Evolutionary conservation across 2,113 vertebrate genomes (phyloP), one percentile per base, ranked within the genome.

Genomic region (Phaetusa simplex): DNA sequence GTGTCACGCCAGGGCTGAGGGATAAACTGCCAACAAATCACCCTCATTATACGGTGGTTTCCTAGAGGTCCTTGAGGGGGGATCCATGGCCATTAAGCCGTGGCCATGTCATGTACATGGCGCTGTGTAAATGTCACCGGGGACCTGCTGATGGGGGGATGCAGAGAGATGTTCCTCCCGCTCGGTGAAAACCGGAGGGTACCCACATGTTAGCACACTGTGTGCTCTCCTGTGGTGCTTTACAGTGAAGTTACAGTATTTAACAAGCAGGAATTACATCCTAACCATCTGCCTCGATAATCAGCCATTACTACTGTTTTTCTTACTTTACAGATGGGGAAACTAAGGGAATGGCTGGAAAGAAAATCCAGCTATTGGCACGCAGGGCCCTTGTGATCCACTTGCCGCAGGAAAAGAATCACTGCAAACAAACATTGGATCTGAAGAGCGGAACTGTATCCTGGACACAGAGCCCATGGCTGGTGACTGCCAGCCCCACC

Each of bases 1-100:
- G 45, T 19, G 11, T 36, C 65, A 71, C 1, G 5, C 7, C 40
- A 76, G 32, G 34, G 71, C 34, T 58, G 38, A 40, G 64, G 45
- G 61, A 74, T 24, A 40, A 91, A 40, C 8, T 45, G 58, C 38
- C 36, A 70, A 9, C 13, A 62, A 40, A 77, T 29, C 58, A 36
- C 8, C 43, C 55, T 45, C 0, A 0, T 43, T 30, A 40, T 1
- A 13, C 0, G 3, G 47, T 52, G 43, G 27, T 42, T 82, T 93
- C 49, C 65, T 80, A 36, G 50, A 90, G 87, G 21, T 90, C 30
- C 40, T 65, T 1, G 3, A 52, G 17, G 20, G 5, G 3, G 8
- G 4, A 45, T 42, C 27, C 3, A 2, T 8, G 2, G 59, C 42
- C 1, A 0, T 53, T 45, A 40, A 88, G 40, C 30, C 0, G 0